Percentiles rank a stretch among this genome's conserved stretches.
These are phyloP conservation scores for Lophochroa leadbeateri DNA, from an alignment of 2,113 vertebrate genomes.

Conservation along the genomic window DNA sequence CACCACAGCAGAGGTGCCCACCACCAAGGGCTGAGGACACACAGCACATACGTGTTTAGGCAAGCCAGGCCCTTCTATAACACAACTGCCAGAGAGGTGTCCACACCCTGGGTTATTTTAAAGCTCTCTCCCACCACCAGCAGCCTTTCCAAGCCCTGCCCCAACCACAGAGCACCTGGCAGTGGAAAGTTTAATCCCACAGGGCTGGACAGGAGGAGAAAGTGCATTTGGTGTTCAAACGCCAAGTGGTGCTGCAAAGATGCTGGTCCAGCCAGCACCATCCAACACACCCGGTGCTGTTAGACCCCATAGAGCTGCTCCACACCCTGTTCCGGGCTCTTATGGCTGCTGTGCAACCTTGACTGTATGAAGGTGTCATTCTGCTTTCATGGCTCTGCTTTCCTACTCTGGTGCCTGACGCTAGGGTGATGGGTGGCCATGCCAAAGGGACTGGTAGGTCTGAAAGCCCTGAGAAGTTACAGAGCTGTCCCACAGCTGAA, in stretches of 20 bases:
- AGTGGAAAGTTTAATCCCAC: constrained; percentile 1
- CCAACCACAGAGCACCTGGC: constrained; percentile 44
- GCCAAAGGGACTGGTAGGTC: not conserved
- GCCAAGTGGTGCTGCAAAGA: not conserved
- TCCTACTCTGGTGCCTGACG: not conserved
- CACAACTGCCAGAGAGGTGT: not conserved
- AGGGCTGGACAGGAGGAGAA: constrained; percentile 1
- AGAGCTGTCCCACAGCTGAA: not conserved
- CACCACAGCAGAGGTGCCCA: not conserved
- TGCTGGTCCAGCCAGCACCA: not conserved
- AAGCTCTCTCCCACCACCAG: not conserved
- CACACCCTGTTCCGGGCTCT: not conserved
- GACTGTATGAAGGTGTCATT: not conserved
- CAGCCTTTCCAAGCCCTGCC: not conserved
- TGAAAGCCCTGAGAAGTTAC: not conserved
- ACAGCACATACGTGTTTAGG: not conserved
- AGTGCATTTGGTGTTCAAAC: not conserved
- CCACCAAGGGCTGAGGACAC: not conserved
- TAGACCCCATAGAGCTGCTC: not conserved
- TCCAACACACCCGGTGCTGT: not conserved
- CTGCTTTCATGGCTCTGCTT: not conserved
- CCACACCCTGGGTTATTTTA: constrained; percentile 43
- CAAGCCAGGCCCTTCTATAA: constrained; percentile 8
- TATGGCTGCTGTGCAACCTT: not conserved
- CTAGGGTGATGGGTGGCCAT: not conserved